Evolutionary conservation across 1,140 invertebrate genomes (phyloP).

Genomic region (Anthonomus grandis): DNA sequence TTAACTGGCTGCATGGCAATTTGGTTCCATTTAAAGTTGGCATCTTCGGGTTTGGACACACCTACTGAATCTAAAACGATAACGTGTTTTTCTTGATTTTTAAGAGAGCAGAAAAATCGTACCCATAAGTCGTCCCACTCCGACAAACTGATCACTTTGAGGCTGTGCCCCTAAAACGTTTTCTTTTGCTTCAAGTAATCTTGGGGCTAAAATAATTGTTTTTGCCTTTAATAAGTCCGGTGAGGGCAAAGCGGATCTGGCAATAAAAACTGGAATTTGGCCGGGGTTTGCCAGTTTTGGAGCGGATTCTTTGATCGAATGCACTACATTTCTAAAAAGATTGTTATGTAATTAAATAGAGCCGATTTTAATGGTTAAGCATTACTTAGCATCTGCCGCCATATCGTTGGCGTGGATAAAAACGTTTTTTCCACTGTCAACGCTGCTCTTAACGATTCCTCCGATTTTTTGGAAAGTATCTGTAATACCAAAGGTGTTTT

Average conservation of each 20-base stretch:
- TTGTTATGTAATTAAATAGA: neutral
- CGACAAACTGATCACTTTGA: slow-evolving; percentile 15
- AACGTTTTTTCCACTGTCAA: slow-evolving; percentile 18
- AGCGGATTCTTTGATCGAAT: slow-evolving; percentile 1
- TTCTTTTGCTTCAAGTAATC: slow-evolving; percentile 34
- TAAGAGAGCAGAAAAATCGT: slow-evolving; percentile 3
- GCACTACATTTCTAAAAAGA: slow-evolving; percentile 10
- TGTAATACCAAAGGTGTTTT: slow-evolving; percentile 5
- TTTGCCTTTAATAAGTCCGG: slow-evolving; percentile 20
- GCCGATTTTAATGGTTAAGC: neutral
- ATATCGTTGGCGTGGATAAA: slow-evolving; percentile 13
- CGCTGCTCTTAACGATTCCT: slow-evolving; percentile 15
- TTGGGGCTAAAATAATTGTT: slow-evolving; percentile 37
- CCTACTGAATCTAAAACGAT: slow-evolving; percentile 27
- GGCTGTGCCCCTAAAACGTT: slow-evolving; percentile 4
- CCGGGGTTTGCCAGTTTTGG: slow-evolving; percentile 9
- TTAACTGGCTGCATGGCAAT: slow-evolving; percentile 19
- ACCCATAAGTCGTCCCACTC: slow-evolving; percentile 24
- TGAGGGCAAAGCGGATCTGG: neutral
- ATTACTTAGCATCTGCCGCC: slow-evolving; percentile 17
- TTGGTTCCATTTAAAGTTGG: slow-evolving; percentile 15
- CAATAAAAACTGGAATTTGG: neutral
- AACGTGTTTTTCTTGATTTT: too few species aligned
- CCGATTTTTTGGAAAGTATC: slow-evolving; percentile 27
- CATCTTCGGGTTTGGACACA: slow-evolving; percentile 14